Base-by-base conservation (phyloP, 2,888 invertebrate species). In the Tenthredo scrophulariae region DNA sequence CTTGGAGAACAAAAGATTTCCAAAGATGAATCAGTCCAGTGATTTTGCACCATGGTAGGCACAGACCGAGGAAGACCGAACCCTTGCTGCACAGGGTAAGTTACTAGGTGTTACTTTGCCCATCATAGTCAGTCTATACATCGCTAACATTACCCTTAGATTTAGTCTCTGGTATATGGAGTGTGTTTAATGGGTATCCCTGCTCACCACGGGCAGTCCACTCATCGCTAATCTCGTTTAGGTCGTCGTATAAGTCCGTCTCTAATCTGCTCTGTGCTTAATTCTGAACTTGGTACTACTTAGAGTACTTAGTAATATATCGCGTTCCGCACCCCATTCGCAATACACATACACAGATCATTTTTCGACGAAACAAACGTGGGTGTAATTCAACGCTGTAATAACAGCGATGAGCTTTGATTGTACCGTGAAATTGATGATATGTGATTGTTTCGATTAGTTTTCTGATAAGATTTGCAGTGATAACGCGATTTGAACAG, bases 221-320 rank as follows among this genome's bases (percentile, higher is more conserved):
- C 91, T 91, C 89, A 90, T 89, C 89, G 88, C 87, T 91, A 91
- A 91, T 86, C 87, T 89, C 85, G 89, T 91, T 91, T 89, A 88
- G 89, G 90, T 89, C 88, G 70, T 43, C 67, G 67, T 33, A 67
- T 33, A 67, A 33, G 67, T 62, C 33, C 67, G 67, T 26, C 67
- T 33, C 15, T 67, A 67, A 62, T 29, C 26, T 67, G 29, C 33
- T 3, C 15, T 67, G 67, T 33, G 18, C 33, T 10, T 10, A 26
- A 26, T 62, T 62, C 62, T 26, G 26, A 62, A 62, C 26, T 62
- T 7, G 37, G 37, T 37, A 54, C 9, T n/a, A 26, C n/a, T 46
- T 46, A 15, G 13, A 15, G 10, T 62, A 62, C 26, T 26, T 26
- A 10, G 26, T 13, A 2, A 62, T 62, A 22, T 2, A 62, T 54